phyloP scores from a whole-genome alignment of 2,888 invertebrate genomes.

The Cerceris ruficornis region DNA sequence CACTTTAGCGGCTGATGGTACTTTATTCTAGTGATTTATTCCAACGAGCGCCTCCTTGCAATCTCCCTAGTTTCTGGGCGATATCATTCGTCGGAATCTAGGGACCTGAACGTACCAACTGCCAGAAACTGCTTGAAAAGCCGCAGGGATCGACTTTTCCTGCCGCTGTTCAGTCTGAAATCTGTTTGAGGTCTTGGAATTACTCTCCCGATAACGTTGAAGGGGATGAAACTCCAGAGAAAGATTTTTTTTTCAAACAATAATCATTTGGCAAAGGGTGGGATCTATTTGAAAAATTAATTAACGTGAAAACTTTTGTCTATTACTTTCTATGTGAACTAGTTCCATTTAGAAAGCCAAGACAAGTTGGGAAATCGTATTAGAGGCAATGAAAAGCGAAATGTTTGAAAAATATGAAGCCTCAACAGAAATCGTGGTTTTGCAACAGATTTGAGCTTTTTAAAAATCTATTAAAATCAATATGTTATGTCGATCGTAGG shows the following conservation, averaged over 20 bases:
- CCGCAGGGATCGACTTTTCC: not conserved
- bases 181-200: not conserved
- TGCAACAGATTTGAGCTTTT: no score
- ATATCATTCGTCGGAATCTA: not conserved
- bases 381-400: no score
- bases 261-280: no score
- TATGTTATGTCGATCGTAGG: no score
- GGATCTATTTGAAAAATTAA: not conserved
- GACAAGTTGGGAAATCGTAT: not conserved
- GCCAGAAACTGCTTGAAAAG: not conserved
- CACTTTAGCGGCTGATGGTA: not conserved
- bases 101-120: not conserved
- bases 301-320: not conserved
- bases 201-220: no score
- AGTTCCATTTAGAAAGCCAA: not conserved
- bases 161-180: not conserved
- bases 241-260: no score
- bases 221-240: no score
- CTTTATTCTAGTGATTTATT: not conserved
- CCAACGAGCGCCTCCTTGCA: not conserved
- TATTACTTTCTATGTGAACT: no score
- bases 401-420: no score
- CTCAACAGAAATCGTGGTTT: no score
- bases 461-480: no score
- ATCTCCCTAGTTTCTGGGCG: not conserved